Conservation (phyloP, 2,797 vertebrate genomes). For the Amblyopsis hoosieri region DNA sequence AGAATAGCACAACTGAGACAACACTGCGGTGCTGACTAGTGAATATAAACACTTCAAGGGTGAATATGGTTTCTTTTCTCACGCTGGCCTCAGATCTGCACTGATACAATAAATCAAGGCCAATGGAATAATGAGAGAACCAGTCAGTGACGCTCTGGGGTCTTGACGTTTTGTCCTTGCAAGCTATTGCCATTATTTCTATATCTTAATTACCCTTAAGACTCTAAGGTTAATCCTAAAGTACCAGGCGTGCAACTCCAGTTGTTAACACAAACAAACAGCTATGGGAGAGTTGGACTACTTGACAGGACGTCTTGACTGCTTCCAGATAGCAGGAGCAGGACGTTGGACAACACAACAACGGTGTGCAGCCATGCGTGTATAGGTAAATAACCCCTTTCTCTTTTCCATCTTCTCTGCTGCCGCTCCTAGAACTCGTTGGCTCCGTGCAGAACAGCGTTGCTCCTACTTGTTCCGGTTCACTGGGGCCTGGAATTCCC, state of each 20-base stretch:
- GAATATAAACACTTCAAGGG: slow-evolving; percentile 34
- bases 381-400: slow-evolving; percentile 51
- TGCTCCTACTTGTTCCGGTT: slow-evolving; percentile 76
- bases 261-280: slow-evolving; percentile 49
- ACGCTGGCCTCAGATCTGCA: slow-evolving; percentile 15
- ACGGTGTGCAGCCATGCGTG: slow-evolving; percentile 60
- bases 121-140: not conserved
- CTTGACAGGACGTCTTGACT: slow-evolving; percentile 38
- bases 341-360: slow-evolving; percentile 40
- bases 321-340: slow-evolving; percentile 26
- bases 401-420: not conserved
- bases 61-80: slow-evolving; percentile 16
- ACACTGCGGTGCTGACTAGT: slow-evolving; percentile 13
- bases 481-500: slow-evolving; percentile 69
- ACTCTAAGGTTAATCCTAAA: not conserved
- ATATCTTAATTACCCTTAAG: slow-evolving; percentile 3
- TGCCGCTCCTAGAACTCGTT: slow-evolving; percentile 23
- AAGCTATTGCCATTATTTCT: not conserved
- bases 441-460: slow-evolving; percentile 38
- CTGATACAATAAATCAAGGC: not conserved
- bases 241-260: not conserved
- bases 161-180: not conserved
- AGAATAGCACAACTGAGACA: slow-evolving; percentile 30
- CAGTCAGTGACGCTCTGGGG: not conserved
- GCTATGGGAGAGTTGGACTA: slow-evolving; percentile 34